Percentiles rank a stretch among this genome's conserved stretches.
These are phyloP conservation scores for Isoperla grammatica DNA, from an alignment of 2,888 invertebrate species.

Conservation along the genomic window DNA sequence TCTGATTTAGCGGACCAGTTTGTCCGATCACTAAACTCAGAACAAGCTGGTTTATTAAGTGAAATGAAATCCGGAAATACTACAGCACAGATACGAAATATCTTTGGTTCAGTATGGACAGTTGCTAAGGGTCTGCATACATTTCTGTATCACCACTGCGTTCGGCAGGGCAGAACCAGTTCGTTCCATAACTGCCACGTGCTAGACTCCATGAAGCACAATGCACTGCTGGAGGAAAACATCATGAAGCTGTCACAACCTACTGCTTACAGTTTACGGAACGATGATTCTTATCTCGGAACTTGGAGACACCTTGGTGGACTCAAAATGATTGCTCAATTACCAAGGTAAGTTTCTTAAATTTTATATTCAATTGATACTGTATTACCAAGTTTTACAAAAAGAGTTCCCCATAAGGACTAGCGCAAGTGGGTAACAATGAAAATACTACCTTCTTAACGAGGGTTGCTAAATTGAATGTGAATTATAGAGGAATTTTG, in stretches of 20 bases:
- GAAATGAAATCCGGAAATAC: not conserved
- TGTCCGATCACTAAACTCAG: not conserved
- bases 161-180: not conserved
- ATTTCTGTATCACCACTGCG: slow-evolving; percentile 5
- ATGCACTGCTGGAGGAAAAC: slow-evolving; percentile 7
- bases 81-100: not conserved
- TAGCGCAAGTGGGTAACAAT: too few species aligned
- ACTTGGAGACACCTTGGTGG: slow-evolving; percentile 20
- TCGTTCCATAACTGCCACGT: slow-evolving; percentile 3
- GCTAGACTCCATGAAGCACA: not conserved
- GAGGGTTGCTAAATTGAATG: too few species aligned
- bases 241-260: not conserved
- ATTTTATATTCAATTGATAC: too few species aligned
- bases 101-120: slow-evolving; percentile 16
- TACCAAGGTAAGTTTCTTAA: slow-evolving; percentile 9
- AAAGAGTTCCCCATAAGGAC: too few species aligned
- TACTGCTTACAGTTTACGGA: slow-evolving; percentile 12
- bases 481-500: too few species aligned
- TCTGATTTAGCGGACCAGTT: slow-evolving; percentile 1
- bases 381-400: too few species aligned
- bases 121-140: slow-evolving; percentile 17
- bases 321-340: not conserved
- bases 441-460: too few species aligned
- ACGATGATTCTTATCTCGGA: slow-evolving; percentile 14
- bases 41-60: not conserved